phyloP scores from a whole-genome alignment of 2,113 vertebrate species.

The Silurus meridionalis region DNA sequence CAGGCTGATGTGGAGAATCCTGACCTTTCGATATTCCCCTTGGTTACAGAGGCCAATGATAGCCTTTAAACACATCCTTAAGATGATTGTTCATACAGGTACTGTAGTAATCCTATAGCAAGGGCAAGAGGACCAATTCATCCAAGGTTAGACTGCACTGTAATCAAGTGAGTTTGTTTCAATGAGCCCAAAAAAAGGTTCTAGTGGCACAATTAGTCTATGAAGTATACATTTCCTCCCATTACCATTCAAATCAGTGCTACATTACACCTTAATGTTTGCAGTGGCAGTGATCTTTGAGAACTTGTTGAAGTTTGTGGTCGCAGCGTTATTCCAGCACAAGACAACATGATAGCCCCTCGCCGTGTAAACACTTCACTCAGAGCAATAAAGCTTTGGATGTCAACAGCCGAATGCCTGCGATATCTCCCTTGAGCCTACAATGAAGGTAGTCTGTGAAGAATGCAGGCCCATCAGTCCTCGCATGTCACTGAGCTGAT shows the following conservation, averaged over 20 bases:
- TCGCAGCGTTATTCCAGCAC: slow-evolving; percentile 49
- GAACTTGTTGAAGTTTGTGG: slow-evolving; percentile 31
- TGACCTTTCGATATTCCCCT: slow-evolving; percentile 27
- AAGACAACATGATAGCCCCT: slow-evolving; percentile 67
- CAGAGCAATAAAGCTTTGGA: slow-evolving; percentile 64
- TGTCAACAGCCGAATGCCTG: slow-evolving; percentile 72
- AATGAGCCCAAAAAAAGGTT: not conserved
- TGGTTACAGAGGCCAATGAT: not conserved
- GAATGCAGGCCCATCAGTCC: slow-evolving; percentile 36
- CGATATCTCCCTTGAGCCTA: slow-evolving; percentile 53
- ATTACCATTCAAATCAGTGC: not conserved
- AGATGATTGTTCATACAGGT: slow-evolving; percentile 14
- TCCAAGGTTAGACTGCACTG: not conserved
- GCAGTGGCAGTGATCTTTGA: not conserved
- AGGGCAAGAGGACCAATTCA: not conserved
- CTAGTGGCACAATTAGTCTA: too few species aligned
- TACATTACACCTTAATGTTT: not conserved
- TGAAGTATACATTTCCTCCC: not conserved
- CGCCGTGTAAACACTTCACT: slow-evolving; percentile 70
- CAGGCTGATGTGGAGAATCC: slow-evolving; percentile 25
- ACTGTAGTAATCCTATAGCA: not conserved
- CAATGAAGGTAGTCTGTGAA: slow-evolving; percentile 13
- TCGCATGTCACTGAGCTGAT: slow-evolving; percentile 63
- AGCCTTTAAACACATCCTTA: not conserved
- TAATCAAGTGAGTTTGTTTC: not conserved